Evolutionary conservation across 2,113 vertebrate species (phyloP), one percentile per base, ranked within the genome.

Genomic region (Eolophus roseicapilla): DNA sequence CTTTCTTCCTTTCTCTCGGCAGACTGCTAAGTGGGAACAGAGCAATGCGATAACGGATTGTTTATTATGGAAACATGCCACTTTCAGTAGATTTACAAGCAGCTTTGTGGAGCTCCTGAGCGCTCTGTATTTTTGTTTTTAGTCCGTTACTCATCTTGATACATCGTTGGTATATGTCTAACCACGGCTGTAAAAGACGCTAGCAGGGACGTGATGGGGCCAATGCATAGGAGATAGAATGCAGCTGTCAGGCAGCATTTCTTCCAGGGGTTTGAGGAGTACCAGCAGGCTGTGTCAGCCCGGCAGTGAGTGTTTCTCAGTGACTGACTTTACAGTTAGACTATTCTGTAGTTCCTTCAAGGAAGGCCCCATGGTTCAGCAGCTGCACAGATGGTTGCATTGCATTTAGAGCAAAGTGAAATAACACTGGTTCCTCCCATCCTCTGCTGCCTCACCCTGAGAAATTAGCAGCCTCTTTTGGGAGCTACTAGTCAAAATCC

Each of bases 11-110:
- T 46, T 19, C 41, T 74, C 68, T 17, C 60, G 1, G 50, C 90
- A 19, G 62, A 53, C 68, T 2, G 52, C 92, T 50, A 82, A 88
- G 43, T 37, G 86, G 84, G 81, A 88, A 75, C 83, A 17, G 75
- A 80, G 86, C 75, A 25, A 13, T 7, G 41, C 52, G 70, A 95
- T 94, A 95, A 79, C 31, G 23, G 67, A 21, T 64, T 97, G 94
- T 94, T 97, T 95, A 31, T 92, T 76, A n/a, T 95, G 97, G 96
- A 96, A 96, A 95, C 81, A 62, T 43, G 93, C 91, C 96, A 44
- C 81, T 85, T 82, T 2, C 14, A 11, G 81, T 33, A 92, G 93
- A 94, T 96, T 97, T 96, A 93, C 83, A 96, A 64, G 91, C 96
- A 90, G 92, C 78, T 94, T 64, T 46, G 79, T 37, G 75, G 78